Evolutionary conservation across 2,797 vertebrate species (phyloP).

Genomic region (Hydrolagus colliei): DNA sequence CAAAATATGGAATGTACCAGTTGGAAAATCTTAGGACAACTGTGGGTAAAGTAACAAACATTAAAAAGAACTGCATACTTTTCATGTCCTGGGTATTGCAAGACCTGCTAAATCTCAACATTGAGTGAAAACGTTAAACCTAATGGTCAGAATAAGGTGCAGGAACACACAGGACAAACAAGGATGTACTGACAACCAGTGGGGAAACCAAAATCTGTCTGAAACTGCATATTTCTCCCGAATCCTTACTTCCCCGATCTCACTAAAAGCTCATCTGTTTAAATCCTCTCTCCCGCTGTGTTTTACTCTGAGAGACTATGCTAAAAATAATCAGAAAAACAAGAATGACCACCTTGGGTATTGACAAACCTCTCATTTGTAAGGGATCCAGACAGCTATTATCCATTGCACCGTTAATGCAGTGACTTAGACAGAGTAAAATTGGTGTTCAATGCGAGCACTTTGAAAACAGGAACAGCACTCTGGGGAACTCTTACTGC

Average conservation of each 20-base stretch:
- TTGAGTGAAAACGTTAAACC: not conserved
- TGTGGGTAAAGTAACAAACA: not conserved
- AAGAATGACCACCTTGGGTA: conserved; percentile 22
- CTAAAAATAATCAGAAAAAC: conserved; percentile 29
- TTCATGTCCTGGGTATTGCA: not conserved
- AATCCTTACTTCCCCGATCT: not conserved
- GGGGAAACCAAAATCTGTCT: not conserved
- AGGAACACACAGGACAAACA: not conserved
- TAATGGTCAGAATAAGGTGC: conserved; percentile 7
- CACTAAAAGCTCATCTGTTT: conserved; percentile 13
- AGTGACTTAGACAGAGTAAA: conserved; percentile 26
- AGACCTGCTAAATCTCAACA: not conserved
- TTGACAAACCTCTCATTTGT: conserved; percentile 29
- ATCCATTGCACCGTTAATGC: conserved; percentile 26
- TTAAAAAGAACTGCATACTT: not conserved
- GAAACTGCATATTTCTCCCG: not conserved
- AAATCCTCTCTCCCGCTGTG: conserved; percentile 24
- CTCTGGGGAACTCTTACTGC: not conserved
- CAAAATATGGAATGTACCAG: no score
- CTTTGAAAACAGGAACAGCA: conserved; percentile 15
- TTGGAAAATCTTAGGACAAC: no score
- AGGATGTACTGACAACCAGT: not conserved
- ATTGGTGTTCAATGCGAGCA: not conserved
- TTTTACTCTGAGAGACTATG: conserved; percentile 16
- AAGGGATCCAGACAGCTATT: conserved; percentile 20